Percentiles rank a stretch among this genome's conserved stretches.
These are phyloP conservation scores for Galleria mellonella DNA, from an alignment of 1,140 invertebrate species.

Conservation along the genomic window DNA sequence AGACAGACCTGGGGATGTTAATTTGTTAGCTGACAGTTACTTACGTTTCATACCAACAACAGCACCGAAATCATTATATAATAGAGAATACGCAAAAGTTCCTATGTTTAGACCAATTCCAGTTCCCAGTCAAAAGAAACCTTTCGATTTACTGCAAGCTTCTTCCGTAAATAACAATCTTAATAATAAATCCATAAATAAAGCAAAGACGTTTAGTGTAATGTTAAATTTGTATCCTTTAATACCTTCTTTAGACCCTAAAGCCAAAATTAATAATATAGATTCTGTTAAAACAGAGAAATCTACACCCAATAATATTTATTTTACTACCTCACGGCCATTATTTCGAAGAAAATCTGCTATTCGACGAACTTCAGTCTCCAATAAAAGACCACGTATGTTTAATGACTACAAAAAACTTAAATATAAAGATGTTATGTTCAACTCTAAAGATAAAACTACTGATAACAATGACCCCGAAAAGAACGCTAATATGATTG, in stretches of 20 bases:
- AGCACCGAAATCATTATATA: conserved; percentile 9
- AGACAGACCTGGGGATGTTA: conserved; percentile 60
- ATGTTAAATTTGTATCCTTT: conserved; percentile 40
- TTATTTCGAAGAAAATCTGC: conserved; percentile 45
- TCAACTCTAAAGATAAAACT: neutral
- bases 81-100: conserved; percentile 12
- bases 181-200: neutral
- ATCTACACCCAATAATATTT: conserved; percentile 31
- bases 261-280: conserved; percentile 5
- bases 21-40: conserved; percentile 60
- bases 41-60: conserved; percentile 47
- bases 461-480: conserved; percentile 1
- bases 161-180: neutral
- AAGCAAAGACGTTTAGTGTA: conserved; percentile 35
- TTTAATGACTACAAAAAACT: conserved; percentile 6
- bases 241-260: conserved; percentile 5
- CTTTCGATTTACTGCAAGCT: neutral
- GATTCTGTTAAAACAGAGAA: neutral
- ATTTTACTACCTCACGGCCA: conserved; percentile 45
- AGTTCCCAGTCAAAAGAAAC: conserved; percentile 12
- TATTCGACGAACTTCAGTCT: neutral
- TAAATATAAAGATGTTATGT: neutral
- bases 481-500: conserved; percentile 25
- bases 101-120: conserved; percentile 37
- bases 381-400: conserved; percentile 19